These are phyloP conservation scores for Urocitellus parryii DNA, from an alignment of 2,113 vertebrate species.

Conservation along the genomic window DNA sequence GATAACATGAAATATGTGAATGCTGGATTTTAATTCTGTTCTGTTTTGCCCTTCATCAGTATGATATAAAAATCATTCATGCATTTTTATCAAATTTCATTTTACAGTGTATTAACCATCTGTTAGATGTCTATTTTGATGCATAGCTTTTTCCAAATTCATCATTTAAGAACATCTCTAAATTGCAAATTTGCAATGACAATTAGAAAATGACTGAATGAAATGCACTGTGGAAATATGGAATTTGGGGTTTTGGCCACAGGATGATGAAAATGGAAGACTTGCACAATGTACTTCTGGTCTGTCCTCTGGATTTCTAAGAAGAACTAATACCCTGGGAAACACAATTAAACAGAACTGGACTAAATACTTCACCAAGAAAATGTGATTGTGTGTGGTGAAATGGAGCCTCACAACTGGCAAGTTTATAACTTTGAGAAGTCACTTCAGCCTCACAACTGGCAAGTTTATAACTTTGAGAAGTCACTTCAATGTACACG, in stretches of 20 bases:
- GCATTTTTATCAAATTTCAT: constrained; percentile 30
- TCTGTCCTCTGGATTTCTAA: not conserved
- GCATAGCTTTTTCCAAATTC: not conserved
- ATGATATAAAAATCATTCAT: not conserved
- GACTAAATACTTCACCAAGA: not conserved
- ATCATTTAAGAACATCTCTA: not conserved
- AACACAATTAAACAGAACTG: not conserved
- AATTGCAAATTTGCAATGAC: not conserved
- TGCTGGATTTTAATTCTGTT: not conserved
- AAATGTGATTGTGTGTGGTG: no score
- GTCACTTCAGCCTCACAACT: not conserved
- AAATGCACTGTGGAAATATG: not conserved
- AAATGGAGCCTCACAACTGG: not conserved
- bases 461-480: not conserved
- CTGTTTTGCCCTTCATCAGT: not conserved
- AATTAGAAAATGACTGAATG: not conserved
- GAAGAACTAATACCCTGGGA: not conserved
- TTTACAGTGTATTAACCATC: constrained; percentile 19
- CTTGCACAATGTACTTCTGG: not conserved
- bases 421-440: not conserved
- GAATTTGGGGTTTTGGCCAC: not conserved
- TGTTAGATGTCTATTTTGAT: not conserved
- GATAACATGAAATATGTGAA: not conserved
- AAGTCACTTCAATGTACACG: not conserved
- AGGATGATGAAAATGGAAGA: not conserved